Evolutionary conservation across 2,113 vertebrate species (phyloP).

Genomic region (Cinclus cinclus): DNA sequence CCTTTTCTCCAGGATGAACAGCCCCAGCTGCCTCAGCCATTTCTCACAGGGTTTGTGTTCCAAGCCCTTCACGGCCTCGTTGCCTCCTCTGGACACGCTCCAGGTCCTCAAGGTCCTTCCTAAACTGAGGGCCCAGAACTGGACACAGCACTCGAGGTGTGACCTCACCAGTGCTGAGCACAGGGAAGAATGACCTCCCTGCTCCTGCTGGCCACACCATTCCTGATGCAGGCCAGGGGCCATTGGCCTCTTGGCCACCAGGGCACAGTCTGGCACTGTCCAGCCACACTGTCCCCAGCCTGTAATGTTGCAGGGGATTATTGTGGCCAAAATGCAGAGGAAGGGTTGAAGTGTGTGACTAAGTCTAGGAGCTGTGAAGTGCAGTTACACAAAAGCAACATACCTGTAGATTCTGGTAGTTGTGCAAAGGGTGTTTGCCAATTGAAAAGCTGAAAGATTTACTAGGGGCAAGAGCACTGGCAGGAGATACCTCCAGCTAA

Average conservation of each 20-base stretch:
- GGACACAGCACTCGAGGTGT: not conserved
- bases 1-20: no score
- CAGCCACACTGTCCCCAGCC: no score
- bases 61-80: no score
- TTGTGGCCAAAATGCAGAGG: not conserved
- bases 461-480: accelerated
- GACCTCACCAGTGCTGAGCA: accelerated
- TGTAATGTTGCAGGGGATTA: not conserved
- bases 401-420: not conserved
- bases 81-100: no score
- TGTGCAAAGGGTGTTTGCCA: not conserved
- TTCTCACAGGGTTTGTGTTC: no score
- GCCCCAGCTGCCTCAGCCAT: no score
- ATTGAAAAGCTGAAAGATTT: not conserved
- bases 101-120: no score
- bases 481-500: not conserved
- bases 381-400: accelerated
- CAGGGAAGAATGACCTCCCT: not conserved
- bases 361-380: not conserved
- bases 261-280: not conserved
- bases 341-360: not conserved
- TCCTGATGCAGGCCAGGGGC: not conserved
- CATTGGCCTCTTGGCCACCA: not conserved
- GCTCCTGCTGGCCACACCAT: not conserved
- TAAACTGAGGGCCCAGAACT: not conserved